Evolutionary conservation across 2,888 invertebrate species (phyloP).

Genomic region (Athetis lepigone): DNA sequence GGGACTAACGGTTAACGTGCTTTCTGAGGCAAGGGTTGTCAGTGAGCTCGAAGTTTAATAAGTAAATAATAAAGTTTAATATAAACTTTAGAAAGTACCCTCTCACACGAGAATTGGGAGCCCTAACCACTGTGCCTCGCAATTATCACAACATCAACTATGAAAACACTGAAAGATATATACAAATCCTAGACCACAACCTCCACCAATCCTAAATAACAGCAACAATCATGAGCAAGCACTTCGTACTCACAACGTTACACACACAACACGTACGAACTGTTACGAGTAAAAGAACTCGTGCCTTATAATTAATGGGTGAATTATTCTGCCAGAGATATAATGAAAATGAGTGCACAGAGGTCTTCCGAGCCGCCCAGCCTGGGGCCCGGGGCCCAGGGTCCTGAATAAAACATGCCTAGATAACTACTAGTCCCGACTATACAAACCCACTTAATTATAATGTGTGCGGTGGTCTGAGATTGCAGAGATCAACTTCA

Average conservation of each 20-base stretch:
- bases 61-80: no score
- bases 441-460: not conserved
- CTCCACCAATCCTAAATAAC: not conserved
- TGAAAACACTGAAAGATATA: not conserved
- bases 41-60: no score
- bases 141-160: no score
- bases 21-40: no score
- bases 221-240: not conserved
- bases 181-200: not conserved
- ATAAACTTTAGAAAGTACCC: no score
- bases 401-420: slow-evolving; percentile 50
- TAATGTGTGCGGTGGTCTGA: slow-evolving; percentile 2
- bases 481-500: not conserved
- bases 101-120: no score
- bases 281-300: slow-evolving; percentile 27
- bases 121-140: no score
- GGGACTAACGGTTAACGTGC: no score
- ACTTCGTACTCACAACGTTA: not conserved
- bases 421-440: slow-evolving; percentile 34
- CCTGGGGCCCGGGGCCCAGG: not conserved
- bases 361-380: not conserved
- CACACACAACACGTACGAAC: slow-evolving; percentile 28
- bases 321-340: slow-evolving; percentile 54
- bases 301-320: slow-evolving; percentile 42
- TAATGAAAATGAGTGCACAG: slow-evolving; percentile 52